Base-by-base conservation (phyloP, 2,888 invertebrate genomes). In the Orthosia incerta region DNA sequence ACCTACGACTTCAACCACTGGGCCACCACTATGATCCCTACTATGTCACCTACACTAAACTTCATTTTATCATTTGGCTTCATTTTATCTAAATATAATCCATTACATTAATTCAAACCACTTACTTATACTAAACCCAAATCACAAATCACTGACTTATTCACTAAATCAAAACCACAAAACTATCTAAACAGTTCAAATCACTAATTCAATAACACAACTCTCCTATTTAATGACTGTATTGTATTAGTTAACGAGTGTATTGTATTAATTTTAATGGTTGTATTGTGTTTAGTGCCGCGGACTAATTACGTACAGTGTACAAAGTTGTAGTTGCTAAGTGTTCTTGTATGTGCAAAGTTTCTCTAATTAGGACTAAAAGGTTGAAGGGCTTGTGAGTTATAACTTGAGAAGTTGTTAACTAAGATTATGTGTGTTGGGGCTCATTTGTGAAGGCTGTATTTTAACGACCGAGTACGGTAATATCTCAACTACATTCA, bases 321-420 rank as follows among this genome's bases (percentile, higher is more conserved):
- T 61, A 23, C 68, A 51, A 62, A 74, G 69, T 39, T 39, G 39
- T 71, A 60, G 56, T 66, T 45, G 70, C 51, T n/a, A 69, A 70
- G 64, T 63, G 65, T 71, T 65, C 73, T 57, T 59, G 31, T 67
- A 45, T 67, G 76, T 51, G 48, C 16, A 11, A 59, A 66, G 16
- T 50, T 72, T 56, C 20, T 50, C 64, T 82, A 70, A 74, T 80
- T 80, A 82, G 55, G n/a, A 23, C 26, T 69, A 62, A 76, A 59
- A 65, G 66, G 63, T 51, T 59, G 9, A 60, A 67, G 64, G 56
- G 75, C 9, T 64, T 48, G n/a, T 83, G 55, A 68, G 67, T 62
- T 67, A 82, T 76, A 57, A 74, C 56, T 64, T 46, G 15, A 48
- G 1, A 39, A 62, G 55, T 79, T 66, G 59, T 55, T 45, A 50